A percentile compares a stretch with the other conserved stretches of the same genome.
Conservation (phyloP, 1,140 invertebrate species). For the Drosophila nebulosa region DNA sequence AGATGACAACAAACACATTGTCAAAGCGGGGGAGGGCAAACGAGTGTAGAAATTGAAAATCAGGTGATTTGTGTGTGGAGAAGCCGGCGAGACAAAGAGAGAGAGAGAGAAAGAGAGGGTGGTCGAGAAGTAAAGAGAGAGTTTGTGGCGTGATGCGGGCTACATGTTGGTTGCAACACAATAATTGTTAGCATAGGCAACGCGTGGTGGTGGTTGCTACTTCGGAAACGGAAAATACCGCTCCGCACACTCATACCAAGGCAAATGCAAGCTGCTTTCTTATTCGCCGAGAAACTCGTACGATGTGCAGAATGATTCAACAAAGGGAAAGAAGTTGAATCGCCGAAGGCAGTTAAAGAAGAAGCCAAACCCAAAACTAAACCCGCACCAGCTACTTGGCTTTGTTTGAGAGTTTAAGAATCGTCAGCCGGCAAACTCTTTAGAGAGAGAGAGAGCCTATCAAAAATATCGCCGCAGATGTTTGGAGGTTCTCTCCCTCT, state of each 20-base stretch:
- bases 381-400: background rate
- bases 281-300: slow-evolving; percentile 72
- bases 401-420: background rate
- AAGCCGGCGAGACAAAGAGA: slow-evolving; percentile 30
- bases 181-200: slow-evolving; percentile 38
- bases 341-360: slow-evolving; percentile 32
- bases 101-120: slow-evolving; percentile 9
- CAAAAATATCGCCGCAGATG: background rate
- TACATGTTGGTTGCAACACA: slow-evolving; percentile 61
- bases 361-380: slow-evolving; percentile 31
- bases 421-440: background rate
- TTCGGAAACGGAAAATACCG: slow-evolving; percentile 5
- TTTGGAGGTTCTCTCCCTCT: background rate
- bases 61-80: slow-evolving; percentile 71
- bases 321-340: slow-evolving; percentile 42
- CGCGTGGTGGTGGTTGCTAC: background rate
- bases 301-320: slow-evolving; percentile 65
- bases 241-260: slow-evolving; percentile 5
- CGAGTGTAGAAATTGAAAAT: slow-evolving; percentile 67
- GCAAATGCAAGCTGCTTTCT: slow-evolving; percentile 51
- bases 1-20: background rate
- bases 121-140: background rate
- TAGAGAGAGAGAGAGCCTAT: background rate
- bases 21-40: slow-evolving; percentile 34
- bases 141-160: slow-evolving; percentile 47